Base-by-base conservation (phyloP, 2,797 vertebrate species). In the Pseudomugil gertrudae region DNA sequence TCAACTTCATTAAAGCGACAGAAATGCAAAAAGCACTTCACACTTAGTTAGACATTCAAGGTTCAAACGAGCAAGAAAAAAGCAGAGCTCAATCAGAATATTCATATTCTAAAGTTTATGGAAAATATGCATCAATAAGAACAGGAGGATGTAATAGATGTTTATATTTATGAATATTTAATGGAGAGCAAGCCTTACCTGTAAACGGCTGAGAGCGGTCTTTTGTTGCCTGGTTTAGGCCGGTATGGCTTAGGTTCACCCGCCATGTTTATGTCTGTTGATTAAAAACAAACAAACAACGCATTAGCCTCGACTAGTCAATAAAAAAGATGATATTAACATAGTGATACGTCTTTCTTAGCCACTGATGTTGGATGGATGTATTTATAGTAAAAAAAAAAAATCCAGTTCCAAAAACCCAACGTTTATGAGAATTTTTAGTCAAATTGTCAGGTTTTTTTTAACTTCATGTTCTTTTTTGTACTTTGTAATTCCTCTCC, bases 241-340 rank as follows among this genome's bases (percentile, higher is more conserved):
- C 98, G 95, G 91, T 99, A 99, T 0, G 97, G 97, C 91, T 98
- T 99, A 47, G 98, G 97, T 75, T 99, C 98, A 19, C 98, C 98
- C 10, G 98, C 98, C 98, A 99, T 99, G 90, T 99, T 99, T 89
- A 99, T 98, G 91, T 99, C 97, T 99, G 93, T 29, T 76, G 81
- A 64, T 13, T n/a, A n/a, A 33, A 27, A 40, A 3, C 23, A 1
- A 63, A 45, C n/a, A n/a, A n/a, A n/a, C n/a, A 43, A 21, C 0
- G 1, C 2, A 26, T 40, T 23, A 21, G 19, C 10, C 33, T 11
- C 13, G 33, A 35, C 11, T 4, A 36, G 35, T 36, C 35, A 36
- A 13, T 40, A 19, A 17, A 17, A 17, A 40, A 40, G 36, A 40
- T 19, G 36, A 40, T 17, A 40, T 17, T 5, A 17, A 17, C 14